Percentiles rank a stretch among this genome's conserved stretches.
Evolutionary conservation across 2,888 invertebrate species (phyloP).

Genomic region (Synergus japonicus): DNA sequence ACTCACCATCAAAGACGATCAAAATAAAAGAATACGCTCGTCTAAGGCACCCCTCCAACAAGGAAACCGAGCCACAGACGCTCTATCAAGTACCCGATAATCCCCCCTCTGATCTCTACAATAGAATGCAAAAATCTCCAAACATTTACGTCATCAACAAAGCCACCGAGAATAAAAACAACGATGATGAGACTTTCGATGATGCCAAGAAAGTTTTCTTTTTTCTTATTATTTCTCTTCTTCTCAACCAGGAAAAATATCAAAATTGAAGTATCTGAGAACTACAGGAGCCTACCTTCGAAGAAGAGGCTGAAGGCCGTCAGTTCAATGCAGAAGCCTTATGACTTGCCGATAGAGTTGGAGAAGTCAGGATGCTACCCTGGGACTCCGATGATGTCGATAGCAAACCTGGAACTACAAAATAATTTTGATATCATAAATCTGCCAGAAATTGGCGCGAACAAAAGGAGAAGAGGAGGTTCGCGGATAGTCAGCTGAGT

Average conservation of each 20-base stretch:
- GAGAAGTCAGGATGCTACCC: slow-evolving; percentile 62
- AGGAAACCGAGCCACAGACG: slow-evolving; percentile 49
- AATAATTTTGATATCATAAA: slow-evolving; percentile 25
- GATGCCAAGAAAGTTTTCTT: slow-evolving; percentile 34
- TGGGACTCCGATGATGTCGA: slow-evolving; percentile 69
- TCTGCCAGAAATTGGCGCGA: slow-evolving; percentile 44
- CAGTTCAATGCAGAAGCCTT: slow-evolving; percentile 61
- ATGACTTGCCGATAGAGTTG: slow-evolving; percentile 59
- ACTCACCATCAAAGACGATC: slow-evolving; percentile 53
- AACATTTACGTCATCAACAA: slow-evolving; percentile 75
- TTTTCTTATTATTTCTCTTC: too few species aligned
- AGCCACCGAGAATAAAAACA: slow-evolving; percentile 67
- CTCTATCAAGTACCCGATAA: slow-evolving; percentile 53
- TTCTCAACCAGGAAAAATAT: slow-evolving; percentile 51
- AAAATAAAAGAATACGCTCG: slow-evolving; percentile 70
- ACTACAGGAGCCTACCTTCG: slow-evolving; percentile 68
- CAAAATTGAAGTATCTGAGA: slow-evolving; percentile 55
- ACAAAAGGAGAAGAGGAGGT: slow-evolving; percentile 53
- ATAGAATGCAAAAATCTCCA: slow-evolving; percentile 71
- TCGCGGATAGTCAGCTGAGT: slow-evolving; percentile 49
- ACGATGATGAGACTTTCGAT: slow-evolving; percentile 59
- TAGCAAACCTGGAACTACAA: slow-evolving; percentile 64
- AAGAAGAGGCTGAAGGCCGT: slow-evolving; percentile 71
- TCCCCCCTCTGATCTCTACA: slow-evolving; percentile 55
- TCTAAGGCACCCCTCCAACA: slow-evolving; percentile 51